A percentile compares a stretch with the other conserved stretches of the same genome.
phyloP scores from a whole-genome alignment of 2,888 invertebrate species.

The Drosophila emarginata region DNA sequence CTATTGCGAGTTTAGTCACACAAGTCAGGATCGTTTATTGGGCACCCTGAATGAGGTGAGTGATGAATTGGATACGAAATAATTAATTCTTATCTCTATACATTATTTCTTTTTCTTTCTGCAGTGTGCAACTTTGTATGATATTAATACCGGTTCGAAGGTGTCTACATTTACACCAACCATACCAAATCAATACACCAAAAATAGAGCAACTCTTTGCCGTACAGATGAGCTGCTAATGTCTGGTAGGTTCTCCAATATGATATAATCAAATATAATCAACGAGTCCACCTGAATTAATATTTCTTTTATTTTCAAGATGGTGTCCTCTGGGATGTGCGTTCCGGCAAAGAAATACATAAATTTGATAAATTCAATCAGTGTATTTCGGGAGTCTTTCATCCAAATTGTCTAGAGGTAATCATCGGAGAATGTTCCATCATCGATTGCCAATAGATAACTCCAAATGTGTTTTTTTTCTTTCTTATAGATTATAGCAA shows the following conservation, averaged over 20 bases:
- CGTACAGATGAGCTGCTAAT: slow-evolving; percentile 96
- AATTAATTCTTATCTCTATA: too few species aligned
- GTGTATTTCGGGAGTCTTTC: slow-evolving; percentile 96
- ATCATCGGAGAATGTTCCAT: background rate
- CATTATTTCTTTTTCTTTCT: slow-evolving; percentile 13
- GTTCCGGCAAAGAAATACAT: slow-evolving; percentile 93
- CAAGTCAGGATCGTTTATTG: slow-evolving; percentile 91
- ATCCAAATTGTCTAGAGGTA: slow-evolving; percentile 96
- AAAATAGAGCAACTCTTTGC: slow-evolving; percentile 96
- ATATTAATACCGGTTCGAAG: slow-evolving; percentile 90
- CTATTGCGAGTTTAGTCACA: slow-evolving; percentile 95
- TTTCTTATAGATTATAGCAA: slow-evolving; percentile 90
- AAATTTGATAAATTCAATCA: slow-evolving; percentile 99
- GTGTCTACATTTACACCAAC: slow-evolving; percentile 89
- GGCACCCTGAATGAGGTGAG: slow-evolving; percentile 91
- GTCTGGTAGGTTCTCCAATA: slow-evolving; percentile 84
- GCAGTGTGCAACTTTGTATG: slow-evolving; percentile 87
- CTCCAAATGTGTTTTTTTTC: background rate
- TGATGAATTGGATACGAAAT: too few species aligned
- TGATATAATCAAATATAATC: background rate
- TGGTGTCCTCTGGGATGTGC: slow-evolving; percentile 97
- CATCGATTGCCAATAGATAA: background rate
- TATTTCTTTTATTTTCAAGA: slow-evolving; percentile 84
- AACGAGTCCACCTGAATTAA: background rate
- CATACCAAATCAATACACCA: slow-evolving; percentile 95